Conservation (phyloP, 1,140 invertebrate genomes). For the Sipha flava region DNA sequence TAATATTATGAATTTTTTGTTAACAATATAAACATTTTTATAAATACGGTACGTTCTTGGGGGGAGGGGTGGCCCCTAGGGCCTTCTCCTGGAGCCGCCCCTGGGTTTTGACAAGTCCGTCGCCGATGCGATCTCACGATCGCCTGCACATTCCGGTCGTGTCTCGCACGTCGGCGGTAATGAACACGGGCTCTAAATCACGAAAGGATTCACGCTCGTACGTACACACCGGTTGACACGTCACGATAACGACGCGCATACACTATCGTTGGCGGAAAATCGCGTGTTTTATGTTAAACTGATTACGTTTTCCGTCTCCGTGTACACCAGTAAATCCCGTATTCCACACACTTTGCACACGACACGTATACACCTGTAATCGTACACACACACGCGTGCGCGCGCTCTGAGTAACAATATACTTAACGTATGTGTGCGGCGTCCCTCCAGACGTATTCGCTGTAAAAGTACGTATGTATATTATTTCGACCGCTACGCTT, state of each 20-base stretch:
- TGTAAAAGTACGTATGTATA: too few species aligned
- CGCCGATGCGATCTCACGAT: neutral
- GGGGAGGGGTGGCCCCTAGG: too few species aligned
- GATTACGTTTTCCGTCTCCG: slow-evolving; percentile 22
- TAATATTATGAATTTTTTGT: too few species aligned
- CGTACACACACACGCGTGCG: too few species aligned
- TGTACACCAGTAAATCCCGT: slow-evolving; percentile 8
- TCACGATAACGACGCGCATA: neutral
- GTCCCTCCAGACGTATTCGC: too few species aligned
- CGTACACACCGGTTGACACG: neutral
- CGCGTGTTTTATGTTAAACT: slow-evolving; percentile 11
- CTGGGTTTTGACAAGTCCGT: neutral
- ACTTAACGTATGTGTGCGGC: too few species aligned
- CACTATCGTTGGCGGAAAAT: neutral
- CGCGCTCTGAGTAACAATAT: too few species aligned
- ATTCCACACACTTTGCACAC: neutral
- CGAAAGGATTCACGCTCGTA: neutral
- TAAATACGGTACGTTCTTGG: too few species aligned
- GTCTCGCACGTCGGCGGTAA: neutral
- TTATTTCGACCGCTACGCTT: too few species aligned
- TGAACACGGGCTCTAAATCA: slow-evolving; percentile 21
- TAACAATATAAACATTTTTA: too few species aligned
- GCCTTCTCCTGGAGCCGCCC: too few species aligned
- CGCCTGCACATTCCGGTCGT: neutral
- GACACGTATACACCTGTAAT: too few species aligned